Base-by-base conservation (phyloP, 1,140 invertebrate species). In the Drosophila kurseongensis region DNA sequence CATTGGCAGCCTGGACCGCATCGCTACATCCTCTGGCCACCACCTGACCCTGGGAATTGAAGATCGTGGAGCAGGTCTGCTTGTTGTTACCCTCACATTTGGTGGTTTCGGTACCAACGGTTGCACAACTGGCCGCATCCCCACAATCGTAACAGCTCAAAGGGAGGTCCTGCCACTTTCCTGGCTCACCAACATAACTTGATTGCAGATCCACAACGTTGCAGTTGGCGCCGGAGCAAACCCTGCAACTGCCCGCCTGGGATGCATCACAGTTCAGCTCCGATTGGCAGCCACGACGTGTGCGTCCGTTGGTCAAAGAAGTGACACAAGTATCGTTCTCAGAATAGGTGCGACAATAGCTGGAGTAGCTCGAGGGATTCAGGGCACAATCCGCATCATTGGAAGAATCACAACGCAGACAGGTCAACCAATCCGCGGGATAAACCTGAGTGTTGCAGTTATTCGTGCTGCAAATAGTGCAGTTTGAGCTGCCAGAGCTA, bases 121-220 rank as follows among this genome's bases (percentile, higher is more conserved):
- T 12, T 2, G 51, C 68, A 47, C 85, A 90, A 9, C 75, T 84
- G 4, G 63, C 65, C 0, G 23, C 32, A 12, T 78, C 73, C 1
- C 50, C 23, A 50, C 90, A 91, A 0, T 54, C 60, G 0, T 69
- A 65, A 13, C 90, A 91, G 35, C 68, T 90, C 2, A 91, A 51
- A 0, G 90, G 90, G 32, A 91, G 40, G 36, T 76, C 85, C 60
- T 78, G 75, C 90, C 90, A 91, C 55, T 84, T 75, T n/a, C 90
- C 90, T 0, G 90, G 77, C 29, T 84, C 85, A 1, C 90, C 90
- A 4, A 91, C 69, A 18, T 88, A 81, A 13, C 40, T 38, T 10
- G 45, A 56, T 14, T 73, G 48, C 32, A 91, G 38, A 35, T 91
- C 62, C 2, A 79, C 58, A 1, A 35, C 13, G 23, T 91, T 91